Conservation (phyloP, 2,113 vertebrate species). For the Petrocephalus zakoni region DNA sequence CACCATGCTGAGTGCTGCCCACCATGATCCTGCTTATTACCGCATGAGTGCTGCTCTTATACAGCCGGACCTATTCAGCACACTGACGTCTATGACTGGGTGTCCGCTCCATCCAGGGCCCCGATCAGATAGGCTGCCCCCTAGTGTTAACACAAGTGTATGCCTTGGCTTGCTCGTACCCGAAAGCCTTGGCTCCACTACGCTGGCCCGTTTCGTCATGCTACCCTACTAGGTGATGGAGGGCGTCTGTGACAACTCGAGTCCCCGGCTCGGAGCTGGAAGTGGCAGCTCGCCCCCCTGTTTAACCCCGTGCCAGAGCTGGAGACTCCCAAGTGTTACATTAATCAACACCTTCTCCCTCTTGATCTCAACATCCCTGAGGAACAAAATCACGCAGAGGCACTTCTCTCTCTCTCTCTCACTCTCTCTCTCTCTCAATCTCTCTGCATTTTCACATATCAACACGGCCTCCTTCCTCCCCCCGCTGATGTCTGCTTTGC, state of each 20-base stretch:
- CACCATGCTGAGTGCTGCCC: not conserved
- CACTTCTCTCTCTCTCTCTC: not conserved
- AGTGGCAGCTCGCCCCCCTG: constrained; percentile 35
- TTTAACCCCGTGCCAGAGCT: constrained; percentile 42
- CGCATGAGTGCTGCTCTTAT: not conserved
- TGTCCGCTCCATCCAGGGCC: not conserved
- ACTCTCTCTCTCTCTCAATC: not conserved
- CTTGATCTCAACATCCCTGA: constrained; percentile 43
- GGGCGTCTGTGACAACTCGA: constrained; percentile 47
- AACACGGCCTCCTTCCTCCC: not conserved
- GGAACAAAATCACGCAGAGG: constrained; percentile 40
- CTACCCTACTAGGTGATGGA: constrained; percentile 29
- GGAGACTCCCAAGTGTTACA: constrained; percentile 45
- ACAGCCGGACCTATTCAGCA: not conserved
- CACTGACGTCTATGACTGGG: not conserved
- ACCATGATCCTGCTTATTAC: not conserved
- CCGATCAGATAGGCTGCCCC: not conserved
- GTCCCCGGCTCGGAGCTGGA: constrained; percentile 40
- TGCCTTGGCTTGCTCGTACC: not conserved
- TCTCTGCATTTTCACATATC: not conserved
- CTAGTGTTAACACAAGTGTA: not conserved
- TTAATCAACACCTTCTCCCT: constrained; percentile 62
- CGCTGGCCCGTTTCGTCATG: not conserved
- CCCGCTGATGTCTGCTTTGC: not conserved
- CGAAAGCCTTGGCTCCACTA: not conserved